phyloP scores from a whole-genome alignment of 1,140 invertebrate species.

The Calephelis virginiensis region DNA sequence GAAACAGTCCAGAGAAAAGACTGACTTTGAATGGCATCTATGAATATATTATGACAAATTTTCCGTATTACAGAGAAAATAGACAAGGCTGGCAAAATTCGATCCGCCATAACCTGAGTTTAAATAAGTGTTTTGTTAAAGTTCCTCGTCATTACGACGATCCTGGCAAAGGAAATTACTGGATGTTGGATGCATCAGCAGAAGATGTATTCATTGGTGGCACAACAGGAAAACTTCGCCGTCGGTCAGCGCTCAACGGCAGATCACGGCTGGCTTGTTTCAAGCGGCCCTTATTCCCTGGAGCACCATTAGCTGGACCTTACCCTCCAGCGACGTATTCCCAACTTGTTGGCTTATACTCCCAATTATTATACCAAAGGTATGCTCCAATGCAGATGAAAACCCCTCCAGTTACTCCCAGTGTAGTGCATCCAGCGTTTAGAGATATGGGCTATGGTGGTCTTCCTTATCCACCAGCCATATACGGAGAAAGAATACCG shows the following conservation, averaged over 20 bases:
- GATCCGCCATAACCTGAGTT: conserved; percentile 96
- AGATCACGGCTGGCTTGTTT: conserved; percentile 91
- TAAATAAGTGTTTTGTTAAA: conserved; percentile 99
- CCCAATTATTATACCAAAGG: conserved; percentile 75
- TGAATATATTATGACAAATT: conserved; percentile 99
- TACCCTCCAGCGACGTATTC: conserved; percentile 75
- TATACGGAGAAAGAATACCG: conserved; percentile 56
- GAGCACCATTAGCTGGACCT: conserved; percentile 66
- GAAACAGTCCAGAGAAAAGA: conserved; percentile 95
- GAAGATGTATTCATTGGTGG: conserved; percentile 99
- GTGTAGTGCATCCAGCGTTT: conserved; percentile 62
- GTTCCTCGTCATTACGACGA: conserved; percentile 96
- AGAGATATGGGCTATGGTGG: conserved; percentile 49
- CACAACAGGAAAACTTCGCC: conserved; percentile 95
- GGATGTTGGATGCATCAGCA: conserved; percentile 96
- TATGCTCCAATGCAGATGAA: conserved; percentile 68
- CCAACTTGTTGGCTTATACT: conserved; percentile 70
- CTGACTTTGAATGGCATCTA: conserved; percentile 99
- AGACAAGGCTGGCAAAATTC: conserved; percentile 99
- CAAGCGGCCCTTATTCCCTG: conserved; percentile 83
- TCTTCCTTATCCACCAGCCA: conserved; percentile 50
- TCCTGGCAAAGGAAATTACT: conserved; percentile 97
- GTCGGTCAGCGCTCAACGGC: conserved; percentile 92
- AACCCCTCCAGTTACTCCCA: conserved; percentile 52
- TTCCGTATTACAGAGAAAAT: conserved; percentile 98